Base-by-base conservation (phyloP, 2,888 invertebrate genomes). In the Hydrotaea diabolus region DNA sequence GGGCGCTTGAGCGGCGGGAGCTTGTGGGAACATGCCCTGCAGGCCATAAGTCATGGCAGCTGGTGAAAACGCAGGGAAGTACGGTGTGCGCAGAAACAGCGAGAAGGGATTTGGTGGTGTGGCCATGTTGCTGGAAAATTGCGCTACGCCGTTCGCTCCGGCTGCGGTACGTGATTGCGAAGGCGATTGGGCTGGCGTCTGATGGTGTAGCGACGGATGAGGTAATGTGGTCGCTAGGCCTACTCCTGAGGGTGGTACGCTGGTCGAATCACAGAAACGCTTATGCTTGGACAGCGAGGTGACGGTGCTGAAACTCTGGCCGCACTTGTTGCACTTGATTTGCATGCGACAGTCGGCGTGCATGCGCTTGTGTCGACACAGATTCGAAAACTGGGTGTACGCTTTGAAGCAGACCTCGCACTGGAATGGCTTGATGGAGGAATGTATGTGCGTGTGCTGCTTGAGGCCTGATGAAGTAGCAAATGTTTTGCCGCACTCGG, bases 311-410 rank as follows among this genome's bases (percentile, higher is more conserved):
- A 99, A 99, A 43, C 96, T 96, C 91, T 98, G 97, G 31, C 96
- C 96, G 91, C 99, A 99, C 94, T 98, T 98, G 89, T 94, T 95
- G 93, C 99, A 99, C 93, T 98, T 98, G 90, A 97, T 97, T 91
- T 97, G 96, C 93, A 96, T 96, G 89, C 98, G 96, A 92, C 99
- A 99, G 91, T 97, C 97, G 77, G 96, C 96, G 94, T 99, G 99
- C 98, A 99, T 99, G 80, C 99, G 97, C 91, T 98, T 98, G 93
- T 99, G 99, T n/a, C 99, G 96, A 92, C 99, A 99, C 90, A 99
- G 94, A 93, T 99, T 99, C 53, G 99, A 99, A 93, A 99, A 99
- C 93, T 99, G 99, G 2, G 99, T 99, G 93, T 99, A 99, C 11
- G 98, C 96, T 95, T 99, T 99, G 91, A 96, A 96, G 94, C 99